Percentiles rank a stretch among this genome's conserved stretches.
Conservation (phyloP, 2,797 vertebrate genomes). For the Oreonectes daqikongensis region DNA sequence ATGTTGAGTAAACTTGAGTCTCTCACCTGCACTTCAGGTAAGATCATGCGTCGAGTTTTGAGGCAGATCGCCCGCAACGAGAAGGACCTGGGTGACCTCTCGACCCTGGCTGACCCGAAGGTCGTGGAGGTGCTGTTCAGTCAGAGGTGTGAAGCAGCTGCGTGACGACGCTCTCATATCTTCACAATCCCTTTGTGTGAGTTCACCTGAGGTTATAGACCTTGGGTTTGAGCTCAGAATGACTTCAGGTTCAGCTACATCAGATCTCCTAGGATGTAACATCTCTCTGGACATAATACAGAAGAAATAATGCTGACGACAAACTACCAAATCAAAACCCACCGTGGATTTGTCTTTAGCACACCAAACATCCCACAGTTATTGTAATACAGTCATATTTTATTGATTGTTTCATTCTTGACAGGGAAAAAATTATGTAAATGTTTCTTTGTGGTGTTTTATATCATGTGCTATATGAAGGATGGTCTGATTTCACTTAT, state of each 20-base stretch:
- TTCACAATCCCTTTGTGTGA: no score
- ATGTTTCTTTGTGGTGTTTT: background rate
- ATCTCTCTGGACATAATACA: background rate
- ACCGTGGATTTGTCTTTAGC: background rate
- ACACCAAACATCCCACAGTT: background rate
- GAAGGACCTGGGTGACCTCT: constrained; percentile 82
- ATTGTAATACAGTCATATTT: background rate
- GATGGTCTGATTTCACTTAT: background rate
- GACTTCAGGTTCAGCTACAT: no score
- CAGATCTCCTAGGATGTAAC: no score
- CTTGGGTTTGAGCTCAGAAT: constrained; percentile 6
- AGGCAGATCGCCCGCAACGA: constrained; percentile 81
- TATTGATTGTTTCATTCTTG: background rate
- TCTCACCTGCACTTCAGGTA: constrained; percentile 64
- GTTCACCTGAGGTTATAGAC: constrained; percentile 19
- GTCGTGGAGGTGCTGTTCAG: constrained; percentile 81
- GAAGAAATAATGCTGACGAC: background rate
- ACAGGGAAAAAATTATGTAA: background rate
- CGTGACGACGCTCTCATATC: constrained; percentile 57
- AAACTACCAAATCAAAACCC: background rate
- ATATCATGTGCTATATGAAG: background rate
- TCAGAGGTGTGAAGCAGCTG: constrained; percentile 77
- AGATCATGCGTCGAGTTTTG: constrained; percentile 82
- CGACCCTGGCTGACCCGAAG: constrained; percentile 80
- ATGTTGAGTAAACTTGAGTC: background rate